These are phyloP conservation scores for Harpagus bidentatus DNA, from an alignment of 2,113 vertebrate genomes.

Conservation along the genomic window DNA sequence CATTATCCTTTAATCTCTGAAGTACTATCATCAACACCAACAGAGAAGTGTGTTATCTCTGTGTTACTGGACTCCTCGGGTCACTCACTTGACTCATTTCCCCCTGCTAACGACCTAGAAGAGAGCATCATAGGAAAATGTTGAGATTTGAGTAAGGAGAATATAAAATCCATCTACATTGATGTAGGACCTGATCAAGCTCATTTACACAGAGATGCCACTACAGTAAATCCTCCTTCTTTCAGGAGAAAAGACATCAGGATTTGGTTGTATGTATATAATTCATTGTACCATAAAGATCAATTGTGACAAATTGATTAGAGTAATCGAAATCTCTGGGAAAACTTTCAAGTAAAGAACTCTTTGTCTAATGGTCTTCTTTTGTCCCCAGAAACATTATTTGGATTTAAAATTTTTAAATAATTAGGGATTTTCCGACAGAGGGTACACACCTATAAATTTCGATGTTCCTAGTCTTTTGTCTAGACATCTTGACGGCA, in stretches of 20 bases:
- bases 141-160: not conserved
- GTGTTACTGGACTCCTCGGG: not conserved
- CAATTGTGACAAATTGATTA: not conserved
- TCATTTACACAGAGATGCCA: not conserved
- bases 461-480: constrained; percentile 85
- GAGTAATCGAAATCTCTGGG: not conserved
- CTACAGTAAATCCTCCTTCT: not conserved
- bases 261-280: not conserved
- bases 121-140: not conserved
- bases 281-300: not conserved
- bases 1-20: not conserved
- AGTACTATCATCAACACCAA: not conserved
- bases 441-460: constrained; percentile 87
- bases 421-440: not conserved
- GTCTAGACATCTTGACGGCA: constrained; percentile 81
- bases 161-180: not conserved
- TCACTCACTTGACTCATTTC: not conserved
- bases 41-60: not conserved
- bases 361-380: not conserved
- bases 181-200: not conserved
- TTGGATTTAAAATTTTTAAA: not conserved
- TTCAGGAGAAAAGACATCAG: not conserved
- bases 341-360: not conserved
- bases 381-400: not conserved
- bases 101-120: not conserved